These are phyloP conservation scores for Phaonia tiefii DNA, from an alignment of 2,888 invertebrate genomes.

Conservation along the genomic window DNA sequence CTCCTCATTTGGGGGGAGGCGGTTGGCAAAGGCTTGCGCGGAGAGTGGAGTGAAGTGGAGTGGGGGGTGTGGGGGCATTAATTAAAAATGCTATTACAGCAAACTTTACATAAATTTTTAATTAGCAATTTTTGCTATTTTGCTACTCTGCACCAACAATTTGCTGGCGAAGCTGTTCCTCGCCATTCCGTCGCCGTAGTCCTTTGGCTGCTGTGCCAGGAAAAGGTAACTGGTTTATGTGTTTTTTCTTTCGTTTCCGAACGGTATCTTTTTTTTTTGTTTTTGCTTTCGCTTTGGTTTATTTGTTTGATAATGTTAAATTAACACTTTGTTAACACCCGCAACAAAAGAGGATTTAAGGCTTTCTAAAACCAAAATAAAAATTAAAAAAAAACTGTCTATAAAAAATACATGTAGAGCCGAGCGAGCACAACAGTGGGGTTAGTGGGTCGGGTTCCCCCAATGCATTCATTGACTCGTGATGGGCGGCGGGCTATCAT, in stretches of 20 bases:
- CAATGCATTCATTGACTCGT: constrained; percentile 3
- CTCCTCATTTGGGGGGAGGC: background rate
- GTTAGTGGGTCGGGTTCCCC: background rate
- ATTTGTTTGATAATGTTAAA: constrained; percentile 75
- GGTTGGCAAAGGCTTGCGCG: background rate
- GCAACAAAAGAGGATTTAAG: constrained; percentile 64
- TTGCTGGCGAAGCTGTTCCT: constrained; percentile 56
- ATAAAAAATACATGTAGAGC: constrained; percentile 10
- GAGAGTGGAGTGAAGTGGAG: no score
- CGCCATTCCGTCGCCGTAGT: constrained; percentile 25
- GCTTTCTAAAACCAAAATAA: constrained; percentile 42
- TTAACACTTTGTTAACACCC: constrained; percentile 77
- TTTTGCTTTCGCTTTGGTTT: background rate
- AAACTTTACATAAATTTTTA: constrained; percentile 79
- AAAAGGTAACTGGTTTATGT: constrained; percentile 50
- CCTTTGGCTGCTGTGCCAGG: constrained; percentile 23
- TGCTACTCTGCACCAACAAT: constrained; percentile 70
- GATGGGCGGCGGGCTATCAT: constrained; percentile 16
- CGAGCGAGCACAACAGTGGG: background rate
- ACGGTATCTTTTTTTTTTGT: constrained; percentile 36
- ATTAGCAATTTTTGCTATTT: constrained; percentile 80
- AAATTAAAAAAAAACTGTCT: constrained; percentile 2
- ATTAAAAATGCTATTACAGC: constrained; percentile 80
- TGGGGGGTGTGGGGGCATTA: no score
- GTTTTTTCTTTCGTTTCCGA: constrained; percentile 50